These are phyloP conservation scores for Meliscaeva auricollis DNA, from an alignment of 2,888 invertebrate genomes.

Conservation along the genomic window DNA sequence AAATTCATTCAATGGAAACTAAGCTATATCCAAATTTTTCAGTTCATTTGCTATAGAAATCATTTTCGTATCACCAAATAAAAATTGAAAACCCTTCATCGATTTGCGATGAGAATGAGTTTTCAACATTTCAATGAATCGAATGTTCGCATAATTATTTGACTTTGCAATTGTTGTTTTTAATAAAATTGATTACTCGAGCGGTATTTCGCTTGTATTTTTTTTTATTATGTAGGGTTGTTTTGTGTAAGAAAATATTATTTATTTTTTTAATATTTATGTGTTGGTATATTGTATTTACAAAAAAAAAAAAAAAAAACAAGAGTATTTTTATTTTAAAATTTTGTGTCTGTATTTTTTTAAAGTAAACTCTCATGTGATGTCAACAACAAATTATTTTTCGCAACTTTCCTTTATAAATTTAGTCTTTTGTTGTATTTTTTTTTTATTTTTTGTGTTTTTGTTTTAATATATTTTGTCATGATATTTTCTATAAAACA, in stretches of 20 bases:
- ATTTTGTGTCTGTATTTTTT: not conserved
- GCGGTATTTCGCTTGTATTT: not conserved
- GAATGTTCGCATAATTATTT: not conserved
- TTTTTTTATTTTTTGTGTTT: not conserved
- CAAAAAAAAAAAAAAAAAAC: not conserved
- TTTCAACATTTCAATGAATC: not conserved
- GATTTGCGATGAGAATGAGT: no score
- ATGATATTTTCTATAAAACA: not conserved
- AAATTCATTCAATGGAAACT: no score
- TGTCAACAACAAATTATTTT: conserved; percentile 29
- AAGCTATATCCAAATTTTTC: no score
- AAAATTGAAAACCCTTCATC: no score
- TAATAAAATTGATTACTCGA: not conserved
- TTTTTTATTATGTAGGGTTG: not conserved
- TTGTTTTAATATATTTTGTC: not conserved
- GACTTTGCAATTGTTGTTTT: not conserved
- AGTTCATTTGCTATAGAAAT: no score
- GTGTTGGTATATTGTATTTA: not conserved
- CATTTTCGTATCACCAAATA: no score
- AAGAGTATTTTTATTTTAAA: not conserved
- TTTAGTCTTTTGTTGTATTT: not conserved
- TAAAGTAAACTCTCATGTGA: not conserved
- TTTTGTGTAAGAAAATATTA: not conserved
- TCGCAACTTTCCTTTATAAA: conserved; percentile 4
- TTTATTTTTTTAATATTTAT: not conserved